A percentile compares a stretch with the other conserved stretches of the same genome.
These are phyloP conservation scores for Vanessa tameamea DNA, from an alignment of 1,140 invertebrate species.

Conservation along the genomic window DNA sequence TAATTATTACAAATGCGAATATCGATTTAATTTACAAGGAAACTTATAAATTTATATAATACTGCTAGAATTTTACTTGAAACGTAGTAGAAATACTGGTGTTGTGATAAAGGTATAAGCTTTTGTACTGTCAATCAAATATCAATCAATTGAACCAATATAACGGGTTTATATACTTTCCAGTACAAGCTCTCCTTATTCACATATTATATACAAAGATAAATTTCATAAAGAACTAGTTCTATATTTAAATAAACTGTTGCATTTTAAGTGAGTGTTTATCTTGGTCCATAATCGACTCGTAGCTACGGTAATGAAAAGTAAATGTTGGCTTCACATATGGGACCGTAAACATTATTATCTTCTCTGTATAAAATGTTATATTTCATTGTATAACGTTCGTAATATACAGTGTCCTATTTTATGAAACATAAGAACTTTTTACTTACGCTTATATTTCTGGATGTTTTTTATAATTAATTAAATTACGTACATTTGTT, in stretches of 20 bases:
- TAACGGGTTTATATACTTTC: no score
- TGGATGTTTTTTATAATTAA: background rate
- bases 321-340: constrained; percentile 31
- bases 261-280: constrained; percentile 29
- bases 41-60: no score
- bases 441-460: background rate
- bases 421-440: background rate
- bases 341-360: constrained; percentile 23
- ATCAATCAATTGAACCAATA: no score
- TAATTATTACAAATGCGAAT: no score
- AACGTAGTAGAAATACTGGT: no score
- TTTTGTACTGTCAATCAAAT: no score
- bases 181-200: no score
- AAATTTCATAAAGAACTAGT: background rate
- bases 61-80: no score
- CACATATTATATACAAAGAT: background rate
- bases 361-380: constrained; percentile 17
- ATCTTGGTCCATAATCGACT: constrained; percentile 23
- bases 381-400: background rate
- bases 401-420: background rate
- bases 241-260: constrained; percentile 23
- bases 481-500: no score
- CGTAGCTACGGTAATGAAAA: constrained; percentile 25
- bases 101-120: no score
- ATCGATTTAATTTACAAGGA: no score